Base-by-base conservation (phyloP, 2,888 invertebrate genomes). In the Ceramica pisi region DNA sequence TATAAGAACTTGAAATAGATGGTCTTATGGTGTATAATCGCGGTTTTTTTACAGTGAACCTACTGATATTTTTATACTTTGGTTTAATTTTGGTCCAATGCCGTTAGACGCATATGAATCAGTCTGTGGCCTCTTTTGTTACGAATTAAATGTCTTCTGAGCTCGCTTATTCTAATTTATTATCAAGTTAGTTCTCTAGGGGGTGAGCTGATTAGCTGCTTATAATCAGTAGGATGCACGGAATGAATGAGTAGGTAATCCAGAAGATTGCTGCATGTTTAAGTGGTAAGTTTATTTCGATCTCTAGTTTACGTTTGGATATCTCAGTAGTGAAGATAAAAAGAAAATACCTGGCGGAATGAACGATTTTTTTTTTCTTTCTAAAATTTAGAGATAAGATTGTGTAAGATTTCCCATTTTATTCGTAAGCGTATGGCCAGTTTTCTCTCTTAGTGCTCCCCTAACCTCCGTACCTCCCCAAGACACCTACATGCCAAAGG, bases 81-180 rank as follows among this genome's bases (percentile, higher is more conserved):
- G 23, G 78, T 85, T 83, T 77, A 81, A 83, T 88, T 90, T 86
- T 74, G 79, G 78, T 66, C 44, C 53, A 74, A 77, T 72, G 71
- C 62, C 59, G 80, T 75, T 71, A 74, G 83, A 86, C 88, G 89
- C 87, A 90, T 89, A 84, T 84, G 86, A 90, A 90, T 87, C 78
- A 86, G 85, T 60, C 67, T 57, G 71, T 68, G 62, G 66, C 60
- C 67, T 79, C 77, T 76, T 75, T 80, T 75, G 75, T 84, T 80
- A 73, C 76, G 63, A 69, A 60, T 80, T 75, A 70, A 75, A 69
- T 80, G 63, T 70, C 81, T 75, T 80, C 60, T 56, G 72, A 56
- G 65, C 72, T 61, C 60, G 69, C 69, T 63, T 75, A 53, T 80
- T 80, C 80, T 56, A 80, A 80, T 64, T 51, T 80, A 78, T 69